phyloP scores from a whole-genome alignment of 2,113 vertebrate genomes.

The Nothoprocta perdicaria region DNA sequence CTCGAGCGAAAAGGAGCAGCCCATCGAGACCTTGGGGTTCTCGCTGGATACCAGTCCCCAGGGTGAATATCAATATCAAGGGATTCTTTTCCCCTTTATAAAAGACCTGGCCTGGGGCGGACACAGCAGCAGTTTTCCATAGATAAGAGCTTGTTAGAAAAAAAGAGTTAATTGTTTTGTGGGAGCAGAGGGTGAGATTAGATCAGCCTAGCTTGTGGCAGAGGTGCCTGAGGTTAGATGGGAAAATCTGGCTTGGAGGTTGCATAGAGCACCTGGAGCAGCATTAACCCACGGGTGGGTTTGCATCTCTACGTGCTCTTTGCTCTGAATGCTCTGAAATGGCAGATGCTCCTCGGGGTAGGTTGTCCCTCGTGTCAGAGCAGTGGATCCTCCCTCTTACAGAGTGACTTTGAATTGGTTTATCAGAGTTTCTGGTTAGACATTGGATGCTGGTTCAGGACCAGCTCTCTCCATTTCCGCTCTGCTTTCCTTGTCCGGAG shows the following conservation, averaged over 20 bases:
- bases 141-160: accelerated
- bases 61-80: no score
- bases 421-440: not conserved
- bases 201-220: accelerated
- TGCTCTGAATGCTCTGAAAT: not conserved
- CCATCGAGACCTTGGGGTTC: not conserved
- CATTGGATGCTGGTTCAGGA: accelerated
- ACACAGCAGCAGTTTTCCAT: not conserved
- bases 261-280: not conserved
- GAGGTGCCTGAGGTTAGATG: accelerated
- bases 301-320: not conserved
- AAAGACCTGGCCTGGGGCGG: not conserved
- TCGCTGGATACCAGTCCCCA: accelerated
- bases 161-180: not conserved
- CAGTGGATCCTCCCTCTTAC: not conserved
- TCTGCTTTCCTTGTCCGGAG: not conserved
- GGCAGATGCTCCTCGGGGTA: not conserved
- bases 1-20: not conserved
- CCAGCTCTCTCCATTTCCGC: not conserved
- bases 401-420: not conserved
- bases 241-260: not conserved
- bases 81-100: not conserved
- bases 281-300: not conserved
- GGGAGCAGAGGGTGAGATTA: not conserved
- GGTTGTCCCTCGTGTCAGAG: not conserved